Conservation (phyloP, 2,113 vertebrate species). For the Tonatia bakeri region DNA sequence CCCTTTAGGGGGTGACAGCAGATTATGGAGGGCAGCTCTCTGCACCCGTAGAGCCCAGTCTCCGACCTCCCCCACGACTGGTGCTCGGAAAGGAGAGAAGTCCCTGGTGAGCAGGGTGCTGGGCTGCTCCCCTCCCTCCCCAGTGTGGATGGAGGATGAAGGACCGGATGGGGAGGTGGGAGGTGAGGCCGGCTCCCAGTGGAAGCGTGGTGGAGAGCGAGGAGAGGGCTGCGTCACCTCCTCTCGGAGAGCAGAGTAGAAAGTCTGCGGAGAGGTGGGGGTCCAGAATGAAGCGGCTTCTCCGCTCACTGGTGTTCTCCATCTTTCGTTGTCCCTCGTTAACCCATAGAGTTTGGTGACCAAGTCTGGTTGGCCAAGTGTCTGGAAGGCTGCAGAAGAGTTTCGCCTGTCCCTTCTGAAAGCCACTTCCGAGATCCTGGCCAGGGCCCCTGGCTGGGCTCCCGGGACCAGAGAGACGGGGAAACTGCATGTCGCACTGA, state of each 20-base stretch:
- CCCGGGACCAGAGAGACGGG: background rate
- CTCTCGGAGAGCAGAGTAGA: background rate
- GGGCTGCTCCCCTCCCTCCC: background rate
- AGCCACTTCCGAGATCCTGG: background rate
- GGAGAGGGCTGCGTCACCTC: background rate
- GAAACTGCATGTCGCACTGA: fast-evolving
- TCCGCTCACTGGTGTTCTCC: background rate
- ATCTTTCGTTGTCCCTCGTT: background rate
- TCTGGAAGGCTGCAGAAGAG: background rate
- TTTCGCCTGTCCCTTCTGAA: background rate
- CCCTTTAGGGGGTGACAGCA: background rate
- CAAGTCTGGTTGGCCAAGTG: background rate
- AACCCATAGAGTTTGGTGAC: background rate
- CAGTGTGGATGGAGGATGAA: background rate
- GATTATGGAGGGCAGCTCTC: background rate
- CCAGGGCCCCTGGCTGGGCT: background rate
- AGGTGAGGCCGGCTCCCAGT: background rate
- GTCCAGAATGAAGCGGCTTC: background rate
- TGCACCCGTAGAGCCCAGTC: background rate
- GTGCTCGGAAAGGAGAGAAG: background rate
- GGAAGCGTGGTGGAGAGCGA: too few relatives aligned
- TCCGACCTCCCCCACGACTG: background rate
- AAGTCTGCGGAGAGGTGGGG: background rate
- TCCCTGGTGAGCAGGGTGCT: too few relatives aligned
- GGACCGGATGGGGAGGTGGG: background rate